Percentiles rank a stretch among this genome's conserved stretches.
Evolutionary conservation across 2,113 vertebrate genomes (phyloP).

Genomic region (Arothron firmamentum): DNA sequence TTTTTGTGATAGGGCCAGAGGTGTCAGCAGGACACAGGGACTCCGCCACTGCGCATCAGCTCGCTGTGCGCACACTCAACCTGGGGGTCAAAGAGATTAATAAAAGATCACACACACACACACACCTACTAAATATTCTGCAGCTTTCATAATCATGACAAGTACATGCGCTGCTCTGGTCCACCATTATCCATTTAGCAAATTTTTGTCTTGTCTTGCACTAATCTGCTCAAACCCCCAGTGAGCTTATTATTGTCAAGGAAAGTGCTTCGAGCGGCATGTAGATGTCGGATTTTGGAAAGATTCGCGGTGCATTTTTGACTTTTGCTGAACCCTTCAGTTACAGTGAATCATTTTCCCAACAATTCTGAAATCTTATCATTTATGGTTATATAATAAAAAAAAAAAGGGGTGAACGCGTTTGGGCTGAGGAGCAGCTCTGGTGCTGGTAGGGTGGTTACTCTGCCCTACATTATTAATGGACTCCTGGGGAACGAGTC

Average conservation of each 20-base stretch:
- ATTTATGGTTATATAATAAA: constrained; percentile 1
- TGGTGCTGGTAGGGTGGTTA: constrained; percentile 34
- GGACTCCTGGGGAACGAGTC: constrained; percentile 45
- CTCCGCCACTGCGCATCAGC: constrained; percentile 86
- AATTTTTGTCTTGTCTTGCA: constrained; percentile 68
- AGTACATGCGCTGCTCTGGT: constrained; percentile 41
- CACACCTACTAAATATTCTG: constrained; percentile 76
- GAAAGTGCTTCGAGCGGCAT: constrained; percentile 65
- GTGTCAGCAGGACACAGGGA: constrained; percentile 85
- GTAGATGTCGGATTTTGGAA: constrained; percentile 44
- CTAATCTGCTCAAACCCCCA: constrained; percentile 63
- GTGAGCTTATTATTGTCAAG: constrained; percentile 68
- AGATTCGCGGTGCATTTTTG: constrained; percentile 38
- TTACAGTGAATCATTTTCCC: constrained; percentile 10
- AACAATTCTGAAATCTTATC: neutral
- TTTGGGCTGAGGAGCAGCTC: constrained; percentile 34
- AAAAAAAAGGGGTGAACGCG: neutral
- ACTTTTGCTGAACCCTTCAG: neutral
- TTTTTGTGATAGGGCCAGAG: constrained; percentile 67
- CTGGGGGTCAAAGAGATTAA: constrained; percentile 95
- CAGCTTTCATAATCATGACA: constrained; percentile 68
- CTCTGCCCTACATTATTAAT: constrained; percentile 66
- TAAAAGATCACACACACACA: constrained; percentile 85
- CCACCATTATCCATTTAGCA: constrained; percentile 72
- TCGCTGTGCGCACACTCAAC: constrained; percentile 79